Percentiles rank a stretch among this genome's conserved stretches.
phyloP scores from a whole-genome alignment of 2,113 vertebrate genomes.

The Gadus chalcogrammus region DNA sequence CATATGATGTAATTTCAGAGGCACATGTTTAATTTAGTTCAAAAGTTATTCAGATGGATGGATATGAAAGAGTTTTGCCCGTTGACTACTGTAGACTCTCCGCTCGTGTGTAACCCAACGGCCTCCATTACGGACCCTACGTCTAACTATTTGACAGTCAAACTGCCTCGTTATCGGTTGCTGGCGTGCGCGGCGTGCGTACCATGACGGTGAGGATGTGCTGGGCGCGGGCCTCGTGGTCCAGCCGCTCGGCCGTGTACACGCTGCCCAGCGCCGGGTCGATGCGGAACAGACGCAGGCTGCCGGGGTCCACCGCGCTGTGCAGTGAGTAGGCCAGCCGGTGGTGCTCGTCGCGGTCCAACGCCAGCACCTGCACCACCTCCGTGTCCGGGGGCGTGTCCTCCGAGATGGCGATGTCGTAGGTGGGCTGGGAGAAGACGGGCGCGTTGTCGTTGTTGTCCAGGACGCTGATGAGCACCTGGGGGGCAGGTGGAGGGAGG shows the following conservation, averaged over 20 bases:
- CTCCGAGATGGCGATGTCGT: slow-evolving; percentile 89
- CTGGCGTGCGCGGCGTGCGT: not conserved
- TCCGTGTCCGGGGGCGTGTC: slow-evolving; percentile 87
- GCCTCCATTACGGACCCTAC: no score
- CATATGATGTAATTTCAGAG: no score
- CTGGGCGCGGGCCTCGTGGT: slow-evolving; percentile 88
- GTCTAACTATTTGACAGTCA: no score
- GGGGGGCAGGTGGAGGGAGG: slow-evolving; percentile 23
- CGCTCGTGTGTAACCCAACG: no score
- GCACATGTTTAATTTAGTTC: no score
- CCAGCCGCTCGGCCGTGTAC: slow-evolving; percentile 84
- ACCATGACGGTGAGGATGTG: slow-evolving; percentile 94
- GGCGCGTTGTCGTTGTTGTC: slow-evolving; percentile 96
- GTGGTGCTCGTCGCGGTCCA: slow-evolving; percentile 89
- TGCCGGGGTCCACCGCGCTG: slow-evolving; percentile 87
- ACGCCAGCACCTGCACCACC: slow-evolving; percentile 89
- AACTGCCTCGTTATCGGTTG: no score
- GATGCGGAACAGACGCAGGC: slow-evolving; percentile 88
- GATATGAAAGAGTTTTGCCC: no score
- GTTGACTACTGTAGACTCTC: no score
- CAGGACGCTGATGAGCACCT: slow-evolving; percentile 90
- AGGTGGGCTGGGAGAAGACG: slow-evolving; percentile 87
- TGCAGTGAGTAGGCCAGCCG: slow-evolving; percentile 87
- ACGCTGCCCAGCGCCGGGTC: slow-evolving; percentile 83
- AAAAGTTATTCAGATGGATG: no score